These are phyloP conservation scores for Caenorhabditis drosophilae DNA, from an alignment of 2,888 invertebrate genomes.

Conservation along the genomic window DNA sequence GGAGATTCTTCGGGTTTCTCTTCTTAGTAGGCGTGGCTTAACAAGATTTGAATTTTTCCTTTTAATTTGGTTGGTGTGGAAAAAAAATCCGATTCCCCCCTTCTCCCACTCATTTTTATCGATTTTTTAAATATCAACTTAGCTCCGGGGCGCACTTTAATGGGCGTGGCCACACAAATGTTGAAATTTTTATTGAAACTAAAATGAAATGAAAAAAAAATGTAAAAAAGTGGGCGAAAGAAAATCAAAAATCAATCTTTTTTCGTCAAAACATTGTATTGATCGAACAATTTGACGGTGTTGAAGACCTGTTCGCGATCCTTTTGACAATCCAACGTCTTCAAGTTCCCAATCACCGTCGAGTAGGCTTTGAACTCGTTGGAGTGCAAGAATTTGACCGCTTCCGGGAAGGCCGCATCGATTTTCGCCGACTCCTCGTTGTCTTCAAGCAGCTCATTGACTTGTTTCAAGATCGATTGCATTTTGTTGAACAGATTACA, in stretches of 20 bases:
- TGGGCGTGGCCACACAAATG: no score
- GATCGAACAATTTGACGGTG: conserved; percentile 29
- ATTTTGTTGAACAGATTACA: conserved; percentile 37
- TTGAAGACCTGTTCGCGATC: conserved; percentile 35
- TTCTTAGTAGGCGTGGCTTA: no score
- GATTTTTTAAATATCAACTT: no score
- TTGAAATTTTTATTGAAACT: no score
- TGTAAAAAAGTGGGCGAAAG: no score
- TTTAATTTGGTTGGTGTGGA: no score
- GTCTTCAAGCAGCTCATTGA: conserved; percentile 22
- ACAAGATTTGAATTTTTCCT: no score
- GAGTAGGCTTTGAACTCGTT: conserved; percentile 35
- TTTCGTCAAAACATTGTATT: conserved; percentile 13
- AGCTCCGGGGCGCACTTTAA: no score
- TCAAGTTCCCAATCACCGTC: conserved; percentile 21
- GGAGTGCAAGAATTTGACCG: conserved; percentile 23
- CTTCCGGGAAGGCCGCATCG: conserved; percentile 28
- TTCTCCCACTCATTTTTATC: no score
- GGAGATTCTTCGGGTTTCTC: no score
- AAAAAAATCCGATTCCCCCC: no score
- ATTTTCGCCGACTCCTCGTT: conserved; percentile 14
- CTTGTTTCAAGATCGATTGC: conserved; percentile 6
- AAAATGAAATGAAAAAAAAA: no score
- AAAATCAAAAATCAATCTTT: conserved; percentile 9
- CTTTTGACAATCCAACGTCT: conserved; percentile 29